Conservation (phyloP, 1,140 invertebrate species). For the Kradibia gibbosae region DNA sequence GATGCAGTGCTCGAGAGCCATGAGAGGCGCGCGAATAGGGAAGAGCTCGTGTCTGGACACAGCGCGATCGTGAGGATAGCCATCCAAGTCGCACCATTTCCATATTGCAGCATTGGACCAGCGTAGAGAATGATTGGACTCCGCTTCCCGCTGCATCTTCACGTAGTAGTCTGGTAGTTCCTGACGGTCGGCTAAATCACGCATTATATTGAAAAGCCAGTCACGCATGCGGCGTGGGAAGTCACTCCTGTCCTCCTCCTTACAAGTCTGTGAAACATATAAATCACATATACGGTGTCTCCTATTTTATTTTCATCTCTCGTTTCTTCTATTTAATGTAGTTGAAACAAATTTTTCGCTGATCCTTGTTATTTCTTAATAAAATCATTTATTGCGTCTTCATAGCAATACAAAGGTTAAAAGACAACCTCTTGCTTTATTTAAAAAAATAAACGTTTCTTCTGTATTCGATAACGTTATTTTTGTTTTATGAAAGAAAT, state of each 20-base stretch:
- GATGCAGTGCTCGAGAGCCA: conserved; percentile 95
- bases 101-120: conserved; percentile 95
- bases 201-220: conserved; percentile 97
- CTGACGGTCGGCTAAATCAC: conserved; percentile 91
- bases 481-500: no score
- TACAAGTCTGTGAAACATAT: conserved; percentile 77
- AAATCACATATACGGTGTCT: no score
- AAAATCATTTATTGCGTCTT: no score
- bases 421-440: no score
- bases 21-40: conserved; percentile 91
- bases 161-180: conserved; percentile 89
- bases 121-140: conserved; percentile 85
- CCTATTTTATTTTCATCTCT: no score
- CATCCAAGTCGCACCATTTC: conserved; percentile 97
- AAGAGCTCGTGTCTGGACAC: conserved; percentile 95
- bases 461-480: no score
- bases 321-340: no score
- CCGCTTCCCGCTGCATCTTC: conserved; percentile 90
- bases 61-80: conserved; percentile 86
- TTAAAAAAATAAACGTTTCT: no score
- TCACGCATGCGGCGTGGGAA: conserved; percentile 95
- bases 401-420: no score
- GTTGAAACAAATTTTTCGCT: no score
- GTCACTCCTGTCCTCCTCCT: conserved; percentile 87
- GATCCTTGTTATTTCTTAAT: no score